Percentiles rank a stretch among this genome's conserved stretches.
Conservation (phyloP, 2,113 vertebrate genomes). For the Xenus cinereus region DNA sequence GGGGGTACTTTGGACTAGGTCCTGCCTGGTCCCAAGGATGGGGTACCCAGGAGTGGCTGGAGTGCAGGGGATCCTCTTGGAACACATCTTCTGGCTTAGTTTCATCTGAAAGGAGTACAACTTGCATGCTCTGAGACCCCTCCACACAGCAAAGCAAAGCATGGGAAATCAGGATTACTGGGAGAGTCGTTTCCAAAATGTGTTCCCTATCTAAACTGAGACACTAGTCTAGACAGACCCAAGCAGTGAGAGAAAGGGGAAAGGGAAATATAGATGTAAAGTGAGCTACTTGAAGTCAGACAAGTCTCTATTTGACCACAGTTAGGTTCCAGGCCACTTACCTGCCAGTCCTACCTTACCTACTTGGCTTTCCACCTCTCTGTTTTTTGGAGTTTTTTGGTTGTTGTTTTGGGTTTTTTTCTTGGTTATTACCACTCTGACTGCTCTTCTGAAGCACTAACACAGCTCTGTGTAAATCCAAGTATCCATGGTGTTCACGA, state of each 20-base stretch:
- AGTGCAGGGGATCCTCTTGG: background rate
- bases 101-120: background rate
- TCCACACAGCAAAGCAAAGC: background rate
- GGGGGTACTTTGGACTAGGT: background rate
- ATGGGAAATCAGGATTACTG: background rate
- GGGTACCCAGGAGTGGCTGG: background rate
- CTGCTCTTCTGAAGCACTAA: background rate
- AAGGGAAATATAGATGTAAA: background rate
- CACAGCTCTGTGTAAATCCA: background rate
- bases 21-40: background rate
- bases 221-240: background rate
- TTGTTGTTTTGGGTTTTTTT: background rate
- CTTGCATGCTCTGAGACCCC: background rate
- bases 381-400: too few species aligned
- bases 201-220: background rate
- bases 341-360: background rate
- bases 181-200: background rate
- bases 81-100: background rate
- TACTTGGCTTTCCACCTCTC: background rate
- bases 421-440: background rate
- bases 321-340: background rate
- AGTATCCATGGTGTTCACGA: background rate
- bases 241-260: background rate
- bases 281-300: background rate
- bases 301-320: background rate